A percentile compares a stretch with the other conserved stretches of the same genome.
phyloP scores from a whole-genome alignment of 37 sponge, comb jelly and placozoan genomes.

The Diacarnus erythraeanus region DNA sequence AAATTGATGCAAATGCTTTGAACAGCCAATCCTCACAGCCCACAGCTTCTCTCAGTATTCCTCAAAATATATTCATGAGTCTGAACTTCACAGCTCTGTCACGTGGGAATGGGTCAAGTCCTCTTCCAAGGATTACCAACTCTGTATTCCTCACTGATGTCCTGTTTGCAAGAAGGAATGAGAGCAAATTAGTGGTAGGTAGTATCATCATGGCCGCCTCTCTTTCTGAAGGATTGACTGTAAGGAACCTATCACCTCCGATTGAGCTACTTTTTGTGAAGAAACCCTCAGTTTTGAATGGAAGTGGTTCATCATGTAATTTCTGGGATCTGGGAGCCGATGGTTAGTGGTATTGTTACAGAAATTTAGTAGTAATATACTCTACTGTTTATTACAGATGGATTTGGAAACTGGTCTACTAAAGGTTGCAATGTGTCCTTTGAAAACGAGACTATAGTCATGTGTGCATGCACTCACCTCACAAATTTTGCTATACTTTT shows the following conservation, averaged over 20 bases:
- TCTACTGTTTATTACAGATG: conserved; percentile 4
- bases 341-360: neutral
- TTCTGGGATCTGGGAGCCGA: conserved; percentile 36
- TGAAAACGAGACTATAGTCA: conserved; percentile 1
- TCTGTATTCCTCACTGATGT: conserved; percentile 18
- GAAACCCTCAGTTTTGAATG: conserved; percentile 10
- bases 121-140: neutral
- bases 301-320: neutral
- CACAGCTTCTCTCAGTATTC: neutral
- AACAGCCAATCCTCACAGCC: neutral
- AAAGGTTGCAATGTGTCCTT: conserved; percentile 6
- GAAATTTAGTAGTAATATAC: neutral
- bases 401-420: conserved; percentile 44
- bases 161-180: conserved; percentile 7
- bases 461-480: conserved; percentile 43
- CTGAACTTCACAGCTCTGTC: neutral
- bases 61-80: neutral
- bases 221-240: neutral
- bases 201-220: conserved; percentile 26
- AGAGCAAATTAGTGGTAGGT: conserved; percentile 12
- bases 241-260: neutral
- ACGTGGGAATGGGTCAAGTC: neutral
- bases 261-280: neutral
- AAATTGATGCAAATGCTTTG: neutral
- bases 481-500: conserved; percentile 32